Conservation (phyloP, 2,113 vertebrate species). For the Corvus moneduloides region DNA sequence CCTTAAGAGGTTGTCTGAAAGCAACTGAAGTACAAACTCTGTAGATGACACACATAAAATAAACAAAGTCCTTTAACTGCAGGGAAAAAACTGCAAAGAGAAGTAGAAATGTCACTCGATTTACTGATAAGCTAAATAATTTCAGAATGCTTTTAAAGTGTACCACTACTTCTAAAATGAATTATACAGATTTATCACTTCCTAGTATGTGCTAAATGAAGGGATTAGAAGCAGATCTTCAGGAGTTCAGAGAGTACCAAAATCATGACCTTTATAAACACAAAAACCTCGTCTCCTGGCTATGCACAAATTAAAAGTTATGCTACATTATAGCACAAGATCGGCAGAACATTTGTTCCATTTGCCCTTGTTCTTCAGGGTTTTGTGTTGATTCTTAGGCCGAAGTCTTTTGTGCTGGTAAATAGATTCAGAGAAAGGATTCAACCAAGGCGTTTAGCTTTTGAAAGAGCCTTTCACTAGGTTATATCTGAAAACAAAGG, state of each 20-base stretch:
- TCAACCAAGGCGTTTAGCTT: not conserved
- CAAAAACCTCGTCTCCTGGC: not conserved
- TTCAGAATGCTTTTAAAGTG: not conserved
- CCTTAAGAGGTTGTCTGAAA: not conserved
- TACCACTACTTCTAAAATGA: not conserved
- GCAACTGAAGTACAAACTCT: not conserved
- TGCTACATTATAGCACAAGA: not conserved
- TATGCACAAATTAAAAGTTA: not conserved
- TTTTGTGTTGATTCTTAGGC: not conserved
- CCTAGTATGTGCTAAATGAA: not conserved
- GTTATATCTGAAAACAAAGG: slow-evolving; percentile 16
- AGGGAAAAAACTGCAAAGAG: not conserved
- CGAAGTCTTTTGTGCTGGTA: not conserved
- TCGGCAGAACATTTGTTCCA: not conserved
- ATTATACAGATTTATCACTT: not conserved
- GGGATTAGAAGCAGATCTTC: not conserved
- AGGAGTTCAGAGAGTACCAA: not conserved
- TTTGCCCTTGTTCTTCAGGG: not conserved
- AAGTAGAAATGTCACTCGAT: not conserved
- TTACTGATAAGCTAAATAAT: not conserved
- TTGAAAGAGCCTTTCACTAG: slow-evolving; percentile 5
- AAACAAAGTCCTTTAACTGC: not conserved
- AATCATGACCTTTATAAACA: not conserved
- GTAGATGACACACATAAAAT: not conserved
- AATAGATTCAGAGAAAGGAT: not conserved